Percentiles rank a stretch among this genome's conserved stretches.
phyloP scores from a whole-genome alignment of 2,888 invertebrate species.

The Glyphotaelius pellucidus region DNA sequence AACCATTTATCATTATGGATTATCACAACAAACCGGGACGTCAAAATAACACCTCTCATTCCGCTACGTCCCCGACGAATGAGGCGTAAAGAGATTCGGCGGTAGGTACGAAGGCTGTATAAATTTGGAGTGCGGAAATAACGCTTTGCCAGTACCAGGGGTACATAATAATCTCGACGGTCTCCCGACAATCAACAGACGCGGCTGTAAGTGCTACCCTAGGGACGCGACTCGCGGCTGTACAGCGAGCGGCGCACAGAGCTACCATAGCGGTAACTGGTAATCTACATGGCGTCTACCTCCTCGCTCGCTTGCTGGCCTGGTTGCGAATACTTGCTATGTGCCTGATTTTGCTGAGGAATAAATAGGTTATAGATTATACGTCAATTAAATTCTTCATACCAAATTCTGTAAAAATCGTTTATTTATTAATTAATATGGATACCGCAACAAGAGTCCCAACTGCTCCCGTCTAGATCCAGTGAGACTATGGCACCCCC shows the following conservation, averaged over 20 bases:
- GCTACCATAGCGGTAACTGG: constrained; percentile 21
- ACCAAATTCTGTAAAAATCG: no score
- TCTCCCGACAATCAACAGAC: constrained; percentile 60
- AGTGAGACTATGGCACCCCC: no score
- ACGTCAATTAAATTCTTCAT: no score
- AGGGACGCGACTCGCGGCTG: constrained; percentile 29
- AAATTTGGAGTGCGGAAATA: constrained; percentile 61
- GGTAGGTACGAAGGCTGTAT: constrained; percentile 32
- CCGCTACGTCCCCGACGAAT: constrained; percentile 20
- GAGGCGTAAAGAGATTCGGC: constrained; percentile 54
- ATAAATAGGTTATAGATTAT: not conserved
- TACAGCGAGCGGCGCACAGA: constrained; percentile 45
- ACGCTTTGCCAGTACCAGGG: constrained; percentile 50
- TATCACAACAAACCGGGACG: constrained; percentile 54
- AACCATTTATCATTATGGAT: constrained; percentile 44
- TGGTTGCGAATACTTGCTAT: not conserved
- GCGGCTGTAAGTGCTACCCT: constrained; percentile 52
- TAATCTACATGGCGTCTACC: constrained; percentile 57
- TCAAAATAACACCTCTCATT: constrained; percentile 46
- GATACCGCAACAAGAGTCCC: no score
- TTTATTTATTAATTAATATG: no score
- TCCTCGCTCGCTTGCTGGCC: constrained; percentile 29
- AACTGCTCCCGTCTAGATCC: no score
- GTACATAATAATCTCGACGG: constrained; percentile 57
- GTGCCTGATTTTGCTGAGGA: not conserved